Evolutionary conservation across 2,888 invertebrate species (phyloP).

Genomic region (Troides aeacus): DNA sequence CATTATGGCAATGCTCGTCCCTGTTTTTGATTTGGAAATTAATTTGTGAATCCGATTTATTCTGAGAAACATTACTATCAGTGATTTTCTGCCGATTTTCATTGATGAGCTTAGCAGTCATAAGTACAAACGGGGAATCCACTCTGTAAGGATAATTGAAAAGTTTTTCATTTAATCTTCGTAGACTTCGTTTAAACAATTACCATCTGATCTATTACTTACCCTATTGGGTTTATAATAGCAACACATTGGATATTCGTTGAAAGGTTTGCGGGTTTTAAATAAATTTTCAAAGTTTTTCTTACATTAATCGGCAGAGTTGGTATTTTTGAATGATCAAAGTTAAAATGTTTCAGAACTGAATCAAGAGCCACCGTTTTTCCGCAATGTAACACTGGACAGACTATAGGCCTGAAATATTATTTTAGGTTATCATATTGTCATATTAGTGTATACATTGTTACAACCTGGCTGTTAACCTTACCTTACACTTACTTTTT

Average conservation of each 20-base stretch:
- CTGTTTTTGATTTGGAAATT: neutral
- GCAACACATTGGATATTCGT: constrained; percentile 38
- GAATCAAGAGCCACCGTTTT: constrained; percentile 77
- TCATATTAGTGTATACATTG: neutral
- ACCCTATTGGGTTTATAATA: constrained; percentile 19
- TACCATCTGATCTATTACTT: neutral
- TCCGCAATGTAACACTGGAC: constrained; percentile 73
- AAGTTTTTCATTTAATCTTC: neutral
- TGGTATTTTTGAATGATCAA: constrained; percentile 77
- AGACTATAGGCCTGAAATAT: constrained; percentile 64
- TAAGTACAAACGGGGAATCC: constrained; percentile 14
- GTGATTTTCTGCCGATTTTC: neutral
- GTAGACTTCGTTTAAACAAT: neutral
- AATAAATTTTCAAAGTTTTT: constrained; percentile 33
- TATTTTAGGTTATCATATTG: neutral
- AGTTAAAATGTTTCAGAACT: constrained; percentile 75
- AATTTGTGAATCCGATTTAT: neutral
- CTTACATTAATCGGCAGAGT: constrained; percentile 33
- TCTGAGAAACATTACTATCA: neutral
- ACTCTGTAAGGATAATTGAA: neutral
- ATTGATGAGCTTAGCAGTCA: constrained; percentile 19
- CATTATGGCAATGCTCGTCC: neutral
- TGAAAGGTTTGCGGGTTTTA: constrained; percentile 35
- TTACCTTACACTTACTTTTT: constrained; percentile 17
- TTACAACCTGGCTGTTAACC: neutral